phyloP scores from a whole-genome alignment of 2,797 vertebrate genomes.

The Scarus forsteni region DNA sequence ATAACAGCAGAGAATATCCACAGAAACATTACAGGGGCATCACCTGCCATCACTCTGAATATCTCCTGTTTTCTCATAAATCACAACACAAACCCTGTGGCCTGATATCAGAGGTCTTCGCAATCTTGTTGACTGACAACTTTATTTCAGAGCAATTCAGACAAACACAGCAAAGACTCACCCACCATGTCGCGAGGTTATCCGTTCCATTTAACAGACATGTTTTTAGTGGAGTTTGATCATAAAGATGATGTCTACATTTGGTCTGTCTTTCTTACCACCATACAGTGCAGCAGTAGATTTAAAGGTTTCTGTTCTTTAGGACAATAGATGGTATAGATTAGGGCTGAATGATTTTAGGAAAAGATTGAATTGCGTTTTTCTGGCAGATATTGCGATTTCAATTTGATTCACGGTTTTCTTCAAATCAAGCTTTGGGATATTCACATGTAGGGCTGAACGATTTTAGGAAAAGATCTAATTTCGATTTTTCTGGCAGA shows the following conservation, averaged over 20 bases:
- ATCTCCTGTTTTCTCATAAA: slow-evolving; percentile 32
- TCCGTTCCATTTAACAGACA: slow-evolving; percentile 44
- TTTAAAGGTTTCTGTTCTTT: not conserved
- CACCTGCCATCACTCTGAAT: slow-evolving; percentile 48
- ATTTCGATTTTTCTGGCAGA: no score
- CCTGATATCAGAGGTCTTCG: slow-evolving; percentile 44
- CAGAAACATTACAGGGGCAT: slow-evolving; percentile 51
- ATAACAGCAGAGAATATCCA: slow-evolving; percentile 57
- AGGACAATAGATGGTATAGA: no score
- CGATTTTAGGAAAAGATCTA: no score
- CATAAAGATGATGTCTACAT: slow-evolving; percentile 20
- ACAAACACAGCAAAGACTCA: slow-evolving; percentile 9
- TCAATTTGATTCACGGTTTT: no score
- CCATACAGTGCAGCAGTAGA: not conserved
- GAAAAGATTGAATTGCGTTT: no score
- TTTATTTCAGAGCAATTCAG: slow-evolving; percentile 55
- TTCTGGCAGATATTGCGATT: no score
- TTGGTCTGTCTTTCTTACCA: not conserved
- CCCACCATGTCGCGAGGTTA: slow-evolving; percentile 37
- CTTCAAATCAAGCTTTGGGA: no score
- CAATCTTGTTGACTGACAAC: slow-evolving; percentile 72
- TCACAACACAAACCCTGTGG: slow-evolving; percentile 22
- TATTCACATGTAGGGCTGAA: no score
- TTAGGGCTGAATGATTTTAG: no score
- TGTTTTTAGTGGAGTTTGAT: slow-evolving; percentile 53